Conservation (phyloP, 2,113 vertebrate species). For the Saimiri boliviensis region DNA sequence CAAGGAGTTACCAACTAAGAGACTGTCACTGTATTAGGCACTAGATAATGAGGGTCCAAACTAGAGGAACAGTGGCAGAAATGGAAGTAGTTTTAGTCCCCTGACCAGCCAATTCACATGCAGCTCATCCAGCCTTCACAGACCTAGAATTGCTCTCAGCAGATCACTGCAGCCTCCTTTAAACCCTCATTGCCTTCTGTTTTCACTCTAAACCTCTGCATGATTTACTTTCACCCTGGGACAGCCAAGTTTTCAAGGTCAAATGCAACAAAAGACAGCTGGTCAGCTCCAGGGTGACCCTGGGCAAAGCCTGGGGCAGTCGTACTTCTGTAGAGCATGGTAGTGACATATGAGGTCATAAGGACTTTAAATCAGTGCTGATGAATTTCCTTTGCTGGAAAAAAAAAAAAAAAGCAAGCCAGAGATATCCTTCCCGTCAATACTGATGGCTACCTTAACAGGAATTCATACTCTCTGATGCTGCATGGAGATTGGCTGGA, state of each 20-base stretch:
- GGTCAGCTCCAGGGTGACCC: constrained; percentile 38
- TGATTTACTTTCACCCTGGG: constrained; percentile 53
- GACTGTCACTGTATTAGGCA: neutral
- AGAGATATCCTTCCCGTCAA: neutral
- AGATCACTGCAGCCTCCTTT: neutral
- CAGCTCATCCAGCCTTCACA: neutral
- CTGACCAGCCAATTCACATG: neutral
- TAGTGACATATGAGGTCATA: constrained; percentile 49
- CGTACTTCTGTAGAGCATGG: neutral
- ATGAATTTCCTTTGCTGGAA: constrained; percentile 14
- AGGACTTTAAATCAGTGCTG: constrained; percentile 53
- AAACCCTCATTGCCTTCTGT: neutral
- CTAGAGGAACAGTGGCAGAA: neutral
- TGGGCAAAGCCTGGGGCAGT: neutral
- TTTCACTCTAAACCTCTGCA: constrained; percentile 5
- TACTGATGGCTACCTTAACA: neutral
- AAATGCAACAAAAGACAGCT: constrained; percentile 64
- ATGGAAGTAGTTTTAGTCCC: neutral
- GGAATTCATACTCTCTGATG: neutral
- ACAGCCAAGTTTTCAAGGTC: constrained; percentile 56
- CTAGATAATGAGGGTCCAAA: neutral
- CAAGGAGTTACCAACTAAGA: neutral
- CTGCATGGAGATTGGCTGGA: neutral
- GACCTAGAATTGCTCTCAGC: neutral
- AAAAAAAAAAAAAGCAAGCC: neutral